These are phyloP conservation scores for Chelonia mydas DNA, from an alignment of 2,797 vertebrate genomes.

Conservation along the genomic window DNA sequence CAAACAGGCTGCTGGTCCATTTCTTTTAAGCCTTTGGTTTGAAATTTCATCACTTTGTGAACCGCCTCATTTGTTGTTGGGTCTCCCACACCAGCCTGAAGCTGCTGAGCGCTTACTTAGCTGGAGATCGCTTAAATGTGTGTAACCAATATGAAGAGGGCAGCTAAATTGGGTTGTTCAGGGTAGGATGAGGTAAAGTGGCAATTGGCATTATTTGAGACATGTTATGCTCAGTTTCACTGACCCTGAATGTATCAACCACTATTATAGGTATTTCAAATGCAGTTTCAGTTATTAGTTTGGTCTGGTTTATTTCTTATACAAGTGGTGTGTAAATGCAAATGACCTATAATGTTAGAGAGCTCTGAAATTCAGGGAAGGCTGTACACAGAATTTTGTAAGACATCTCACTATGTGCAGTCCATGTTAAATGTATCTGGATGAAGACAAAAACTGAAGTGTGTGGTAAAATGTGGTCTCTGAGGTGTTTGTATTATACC, in stretches of 20 bases:
- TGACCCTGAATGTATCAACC: not conserved
- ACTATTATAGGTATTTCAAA: not conserved
- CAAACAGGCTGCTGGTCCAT: not conserved
- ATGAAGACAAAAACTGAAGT: not conserved
- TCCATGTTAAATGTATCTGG: not conserved
- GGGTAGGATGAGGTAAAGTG: constrained; percentile 47
- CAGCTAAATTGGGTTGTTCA: constrained; percentile 28
- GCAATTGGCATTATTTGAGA: not conserved
- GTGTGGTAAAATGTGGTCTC: not conserved
- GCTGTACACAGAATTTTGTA: not conserved
- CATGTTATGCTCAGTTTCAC: not conserved
- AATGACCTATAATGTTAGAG: not conserved
- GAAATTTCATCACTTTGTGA: not conserved
- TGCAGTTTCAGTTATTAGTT: not conserved
- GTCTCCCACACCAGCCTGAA: not conserved
- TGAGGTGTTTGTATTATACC: not conserved
- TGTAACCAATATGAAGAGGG: constrained; percentile 35
- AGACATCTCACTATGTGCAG: not conserved
- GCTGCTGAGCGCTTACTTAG: not conserved
- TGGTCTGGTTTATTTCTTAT: not conserved
- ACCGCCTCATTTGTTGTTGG: not conserved
- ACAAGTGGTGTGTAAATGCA: not conserved
- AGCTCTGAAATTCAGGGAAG: not conserved
- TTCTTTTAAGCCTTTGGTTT: not conserved
- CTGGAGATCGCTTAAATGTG: constrained; percentile 21